Conservation (phyloP, 2,888 invertebrate species). For the Drosophila paracracens region DNA sequence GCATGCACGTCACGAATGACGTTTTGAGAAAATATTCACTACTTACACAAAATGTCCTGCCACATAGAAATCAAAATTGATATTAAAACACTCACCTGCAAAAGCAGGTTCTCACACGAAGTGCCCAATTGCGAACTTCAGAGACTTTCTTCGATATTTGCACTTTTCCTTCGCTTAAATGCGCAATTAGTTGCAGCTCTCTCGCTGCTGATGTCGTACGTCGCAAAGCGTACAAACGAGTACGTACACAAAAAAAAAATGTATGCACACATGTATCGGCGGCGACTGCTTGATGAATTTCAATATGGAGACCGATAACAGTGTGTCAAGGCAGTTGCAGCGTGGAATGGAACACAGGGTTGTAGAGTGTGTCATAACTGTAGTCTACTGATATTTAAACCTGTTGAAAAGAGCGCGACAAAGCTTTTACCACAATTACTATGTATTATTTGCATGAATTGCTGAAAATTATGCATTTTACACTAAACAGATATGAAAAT, state of each 20-base stretch:
- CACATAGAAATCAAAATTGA: background rate
- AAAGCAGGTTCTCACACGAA: background rate
- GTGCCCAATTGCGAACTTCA: background rate
- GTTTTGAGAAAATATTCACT: constrained; percentile 2
- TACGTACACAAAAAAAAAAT: constrained; percentile 31
- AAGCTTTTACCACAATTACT: background rate
- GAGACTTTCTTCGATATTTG: constrained; percentile 5
- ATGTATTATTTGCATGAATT: background rate
- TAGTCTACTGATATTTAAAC: constrained; percentile 40
- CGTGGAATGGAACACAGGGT: constrained; percentile 69
- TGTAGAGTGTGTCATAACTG: constrained; percentile 35
- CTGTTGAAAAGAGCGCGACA: background rate
- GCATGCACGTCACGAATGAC: background rate
- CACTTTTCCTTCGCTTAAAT: constrained; percentile 27
- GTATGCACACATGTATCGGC: constrained; percentile 26
- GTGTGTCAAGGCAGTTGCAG: constrained; percentile 18
- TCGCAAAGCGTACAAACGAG: constrained; percentile 33
- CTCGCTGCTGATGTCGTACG: constrained; percentile 34
- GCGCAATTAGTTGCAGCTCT: constrained; percentile 28
- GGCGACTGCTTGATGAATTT: constrained; percentile 45
- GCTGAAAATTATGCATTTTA: background rate
- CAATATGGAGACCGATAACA: constrained; percentile 64
- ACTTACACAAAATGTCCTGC: constrained; percentile 37
- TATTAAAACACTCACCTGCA: constrained; percentile 27
- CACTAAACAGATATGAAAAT: background rate